Evolutionary conservation across 2,888 invertebrate genomes (phyloP).

Genomic region (Caenorhabditis sp.): DNA sequence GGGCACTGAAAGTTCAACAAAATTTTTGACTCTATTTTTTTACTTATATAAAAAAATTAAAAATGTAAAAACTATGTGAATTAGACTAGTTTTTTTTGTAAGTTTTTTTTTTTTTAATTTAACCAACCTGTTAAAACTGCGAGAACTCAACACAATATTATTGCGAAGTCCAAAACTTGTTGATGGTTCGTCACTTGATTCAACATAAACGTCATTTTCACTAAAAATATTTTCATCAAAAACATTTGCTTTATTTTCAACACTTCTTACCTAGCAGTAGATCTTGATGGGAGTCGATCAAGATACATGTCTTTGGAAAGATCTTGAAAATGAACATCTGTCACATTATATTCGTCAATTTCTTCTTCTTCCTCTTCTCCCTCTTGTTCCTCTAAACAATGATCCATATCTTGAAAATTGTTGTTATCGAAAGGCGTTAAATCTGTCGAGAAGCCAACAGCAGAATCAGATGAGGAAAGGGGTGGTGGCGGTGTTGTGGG

Average conservation of each 20-base stretch:
- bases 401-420: neutral
- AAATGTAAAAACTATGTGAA: too few species aligned
- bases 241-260: neutral
- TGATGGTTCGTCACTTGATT: constrained; percentile 33
- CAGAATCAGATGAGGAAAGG: constrained; percentile 9
- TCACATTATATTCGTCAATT: constrained; percentile 22
- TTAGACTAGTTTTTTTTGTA: too few species aligned
- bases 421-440: neutral
- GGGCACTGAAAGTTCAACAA: too few species aligned
- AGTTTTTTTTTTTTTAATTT: too few species aligned
- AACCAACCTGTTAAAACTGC: constrained; percentile 43
- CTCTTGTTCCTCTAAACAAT: neutral
- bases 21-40: too few species aligned
- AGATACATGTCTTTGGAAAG: constrained; percentile 21
- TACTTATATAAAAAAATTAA: too few species aligned
- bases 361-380: constrained; percentile 12
- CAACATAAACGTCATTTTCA: constrained; percentile 36
- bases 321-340: constrained; percentile 25
- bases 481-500: constrained; percentile 27
- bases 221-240: constrained; percentile 15
- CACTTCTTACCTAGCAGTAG: constrained; percentile 27
- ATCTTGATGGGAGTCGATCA: constrained; percentile 33
- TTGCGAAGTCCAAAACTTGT: constrained; percentile 38
- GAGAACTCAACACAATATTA: constrained; percentile 36
- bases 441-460: constrained; percentile 4